Percentiles rank a stretch among this genome's conserved stretches.
These are phyloP conservation scores for Megalopta genalis DNA, from an alignment of 1,140 invertebrate species.

Conservation along the genomic window DNA sequence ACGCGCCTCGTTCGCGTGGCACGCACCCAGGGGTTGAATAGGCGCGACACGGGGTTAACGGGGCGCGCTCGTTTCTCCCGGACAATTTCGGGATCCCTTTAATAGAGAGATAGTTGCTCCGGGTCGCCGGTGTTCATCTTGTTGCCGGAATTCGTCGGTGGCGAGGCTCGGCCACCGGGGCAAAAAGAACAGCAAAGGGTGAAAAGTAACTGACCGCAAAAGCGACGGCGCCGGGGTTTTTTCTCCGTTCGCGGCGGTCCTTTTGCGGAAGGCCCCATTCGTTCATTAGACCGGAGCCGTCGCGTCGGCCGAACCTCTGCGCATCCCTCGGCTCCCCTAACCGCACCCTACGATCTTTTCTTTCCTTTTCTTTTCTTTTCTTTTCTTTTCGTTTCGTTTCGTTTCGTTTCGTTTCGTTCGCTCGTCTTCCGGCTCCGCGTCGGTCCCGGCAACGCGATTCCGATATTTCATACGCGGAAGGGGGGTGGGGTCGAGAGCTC, in stretches of 20 bases:
- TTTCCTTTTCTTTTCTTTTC: no score
- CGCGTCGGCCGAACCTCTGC: constrained; percentile 28
- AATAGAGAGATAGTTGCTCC: constrained; percentile 49
- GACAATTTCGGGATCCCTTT: constrained; percentile 45
- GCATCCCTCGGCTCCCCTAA: constrained; percentile 34
- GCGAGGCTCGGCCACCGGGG: background rate
- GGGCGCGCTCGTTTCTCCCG: background rate
- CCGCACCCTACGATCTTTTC: background rate
- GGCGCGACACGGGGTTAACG: background rate
- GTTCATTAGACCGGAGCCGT: constrained; percentile 67
- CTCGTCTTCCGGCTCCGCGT: background rate
- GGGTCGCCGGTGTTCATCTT: constrained; percentile 7
- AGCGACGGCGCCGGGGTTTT: constrained; percentile 58
- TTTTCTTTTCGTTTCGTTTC: background rate
- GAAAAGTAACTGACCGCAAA: constrained; percentile 67
- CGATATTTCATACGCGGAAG: background rate
- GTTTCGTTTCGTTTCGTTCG: background rate
- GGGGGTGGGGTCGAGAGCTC: background rate
- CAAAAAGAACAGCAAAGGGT: constrained; percentile 37
- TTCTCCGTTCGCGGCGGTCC: constrained; percentile 28
- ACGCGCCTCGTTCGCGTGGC: background rate
- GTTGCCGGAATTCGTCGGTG: constrained; percentile 12
- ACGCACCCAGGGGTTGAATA: background rate
- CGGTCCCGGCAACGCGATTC: background rate
- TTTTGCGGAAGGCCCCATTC: constrained; percentile 56